These are phyloP conservation scores for Drosophila repletoides DNA, from an alignment of 1,140 invertebrate genomes.

Conservation along the genomic window DNA sequence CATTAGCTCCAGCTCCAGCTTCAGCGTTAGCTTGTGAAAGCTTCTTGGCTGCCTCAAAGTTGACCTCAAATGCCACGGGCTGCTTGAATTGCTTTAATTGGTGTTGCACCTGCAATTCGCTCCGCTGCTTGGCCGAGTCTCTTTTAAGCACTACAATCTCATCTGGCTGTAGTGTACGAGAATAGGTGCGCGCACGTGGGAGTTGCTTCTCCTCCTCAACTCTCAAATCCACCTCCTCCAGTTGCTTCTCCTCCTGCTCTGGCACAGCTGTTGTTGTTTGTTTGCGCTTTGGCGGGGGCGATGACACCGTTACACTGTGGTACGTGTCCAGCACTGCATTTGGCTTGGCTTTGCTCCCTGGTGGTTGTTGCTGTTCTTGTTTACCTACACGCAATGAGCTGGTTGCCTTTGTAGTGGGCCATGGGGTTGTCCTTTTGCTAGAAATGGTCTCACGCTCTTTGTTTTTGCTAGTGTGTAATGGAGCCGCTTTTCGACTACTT, in stretches of 20 bases:
- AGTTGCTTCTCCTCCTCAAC: neutral
- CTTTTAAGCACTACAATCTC: constrained; percentile 71
- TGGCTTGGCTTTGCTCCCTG: constrained; percentile 37
- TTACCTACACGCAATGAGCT: constrained; percentile 44
- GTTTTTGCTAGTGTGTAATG: constrained; percentile 38
- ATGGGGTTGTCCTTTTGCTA: constrained; percentile 55
- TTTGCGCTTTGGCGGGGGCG: constrained; percentile 73
- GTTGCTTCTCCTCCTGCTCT: neutral
- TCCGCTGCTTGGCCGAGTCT: constrained; percentile 60
- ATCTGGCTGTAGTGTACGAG: constrained; percentile 70
- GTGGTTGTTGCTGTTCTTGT: constrained; percentile 25
- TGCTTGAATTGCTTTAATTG: constrained; percentile 17
- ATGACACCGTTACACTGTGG: constrained; percentile 80
- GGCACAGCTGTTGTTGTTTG: constrained; percentile 6
- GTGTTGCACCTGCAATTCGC: constrained; percentile 33
- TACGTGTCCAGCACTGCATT: constrained; percentile 78
- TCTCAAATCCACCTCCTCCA: too few relatives aligned
- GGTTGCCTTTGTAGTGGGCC: constrained; percentile 39
- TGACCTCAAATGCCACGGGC: constrained; percentile 76
- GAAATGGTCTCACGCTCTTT: constrained; percentile 30
- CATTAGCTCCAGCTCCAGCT: constrained; percentile 8
- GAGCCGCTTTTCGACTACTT: constrained; percentile 35
- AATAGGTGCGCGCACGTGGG: constrained; percentile 49
- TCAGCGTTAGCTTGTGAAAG: neutral
- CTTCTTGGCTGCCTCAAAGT: constrained; percentile 55